A percentile compares a stretch with the other conserved stretches of the same genome.
Evolutionary conservation across 2,888 invertebrate genomes (phyloP).

Genomic region (Drosophila affinis): DNA sequence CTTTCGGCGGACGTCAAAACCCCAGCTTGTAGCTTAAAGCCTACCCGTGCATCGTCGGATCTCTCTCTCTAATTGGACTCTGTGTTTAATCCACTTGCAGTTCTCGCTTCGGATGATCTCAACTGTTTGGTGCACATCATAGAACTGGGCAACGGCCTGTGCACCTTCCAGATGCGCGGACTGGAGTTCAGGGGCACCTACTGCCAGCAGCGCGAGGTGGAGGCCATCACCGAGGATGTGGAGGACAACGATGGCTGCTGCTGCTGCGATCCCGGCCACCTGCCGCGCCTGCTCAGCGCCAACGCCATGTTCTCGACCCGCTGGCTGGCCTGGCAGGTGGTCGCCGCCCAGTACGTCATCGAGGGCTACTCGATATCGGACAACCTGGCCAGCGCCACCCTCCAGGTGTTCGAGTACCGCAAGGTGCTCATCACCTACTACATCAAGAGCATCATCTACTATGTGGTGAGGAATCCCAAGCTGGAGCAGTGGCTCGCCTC

Average conservation of each 20-base stretch:
- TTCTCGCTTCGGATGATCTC: conserved; percentile 98
- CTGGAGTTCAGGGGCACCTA: conserved; percentile 99
- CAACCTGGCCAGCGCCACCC: conserved; percentile 97
- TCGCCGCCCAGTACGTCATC: conserved; percentile 97
- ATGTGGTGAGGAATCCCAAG: conserved; percentile 94
- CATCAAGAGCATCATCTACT: conserved; percentile 99
- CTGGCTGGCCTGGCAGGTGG: conserved; percentile 99
- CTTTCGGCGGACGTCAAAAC: too few species aligned
- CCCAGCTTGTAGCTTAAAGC: too few species aligned
- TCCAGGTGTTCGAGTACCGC: conserved; percentile 98
- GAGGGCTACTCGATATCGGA: conserved; percentile 99
- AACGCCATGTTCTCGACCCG: conserved; percentile 99
- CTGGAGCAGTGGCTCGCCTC: conserved; percentile 95
- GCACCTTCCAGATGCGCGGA: conserved; percentile 98
- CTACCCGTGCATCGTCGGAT: too few species aligned
- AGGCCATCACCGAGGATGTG: conserved; percentile 97
- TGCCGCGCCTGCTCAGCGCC: conserved; percentile 94
- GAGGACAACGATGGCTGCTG: conserved; percentile 98
- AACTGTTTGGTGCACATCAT: conserved; percentile 99
- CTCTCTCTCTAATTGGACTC: too few species aligned
- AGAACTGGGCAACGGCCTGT: conserved; percentile 98
- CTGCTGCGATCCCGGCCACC: conserved; percentile 94
- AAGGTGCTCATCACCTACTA: conserved; percentile 98
- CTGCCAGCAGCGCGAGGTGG: conserved; percentile 99
- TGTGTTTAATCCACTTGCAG: conserved; percentile 81